Percentiles rank a stretch among this genome's conserved stretches.
Conservation (phyloP, 1,140 invertebrate genomes). For the Drosophila hydei region DNA sequence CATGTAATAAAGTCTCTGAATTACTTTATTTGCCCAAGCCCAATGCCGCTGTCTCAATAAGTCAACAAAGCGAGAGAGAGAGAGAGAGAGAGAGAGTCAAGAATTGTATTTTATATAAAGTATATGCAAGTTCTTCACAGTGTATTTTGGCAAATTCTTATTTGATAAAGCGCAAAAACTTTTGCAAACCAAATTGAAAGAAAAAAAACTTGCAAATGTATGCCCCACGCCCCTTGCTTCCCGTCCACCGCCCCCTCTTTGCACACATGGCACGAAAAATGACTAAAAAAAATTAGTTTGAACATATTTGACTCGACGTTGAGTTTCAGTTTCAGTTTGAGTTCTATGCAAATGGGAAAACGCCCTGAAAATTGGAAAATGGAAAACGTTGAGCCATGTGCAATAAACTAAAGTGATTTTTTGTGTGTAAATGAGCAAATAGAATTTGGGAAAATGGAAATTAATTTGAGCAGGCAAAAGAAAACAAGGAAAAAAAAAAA, state of each 20-base stretch:
- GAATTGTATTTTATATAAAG: background rate
- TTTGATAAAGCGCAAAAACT: slow-evolving; percentile 11
- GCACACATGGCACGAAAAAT: slow-evolving; percentile 24
- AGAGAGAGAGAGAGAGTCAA: too few species aligned
- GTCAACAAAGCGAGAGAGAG: slow-evolving; percentile 7
- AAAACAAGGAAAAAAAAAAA: background rate
- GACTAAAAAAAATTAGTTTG: slow-evolving; percentile 42
- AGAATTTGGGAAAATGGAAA: slow-evolving; percentile 26
- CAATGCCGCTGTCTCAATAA: background rate
- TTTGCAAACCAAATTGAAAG: slow-evolving; percentile 11
- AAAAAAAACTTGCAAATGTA: background rate
- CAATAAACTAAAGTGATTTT: slow-evolving; percentile 24
- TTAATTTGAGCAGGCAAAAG: background rate
- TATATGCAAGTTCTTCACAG: background rate
- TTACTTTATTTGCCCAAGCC: slow-evolving; percentile 2
- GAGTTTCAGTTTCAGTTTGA: background rate
- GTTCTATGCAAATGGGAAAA: slow-evolving; percentile 30
- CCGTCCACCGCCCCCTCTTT: background rate
- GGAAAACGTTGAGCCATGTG: slow-evolving; percentile 17
- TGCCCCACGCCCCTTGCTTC: background rate
- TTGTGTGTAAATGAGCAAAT: slow-evolving; percentile 3
- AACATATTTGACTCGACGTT: slow-evolving; percentile 26
- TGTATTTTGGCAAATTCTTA: too few species aligned
- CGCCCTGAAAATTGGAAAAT: background rate
- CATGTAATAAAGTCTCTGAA: slow-evolving; percentile 20